Percentiles rank a stretch among this genome's conserved stretches.
phyloP scores from a whole-genome alignment of 1,140 invertebrate genomes.

The Goniozus legneri region DNA sequence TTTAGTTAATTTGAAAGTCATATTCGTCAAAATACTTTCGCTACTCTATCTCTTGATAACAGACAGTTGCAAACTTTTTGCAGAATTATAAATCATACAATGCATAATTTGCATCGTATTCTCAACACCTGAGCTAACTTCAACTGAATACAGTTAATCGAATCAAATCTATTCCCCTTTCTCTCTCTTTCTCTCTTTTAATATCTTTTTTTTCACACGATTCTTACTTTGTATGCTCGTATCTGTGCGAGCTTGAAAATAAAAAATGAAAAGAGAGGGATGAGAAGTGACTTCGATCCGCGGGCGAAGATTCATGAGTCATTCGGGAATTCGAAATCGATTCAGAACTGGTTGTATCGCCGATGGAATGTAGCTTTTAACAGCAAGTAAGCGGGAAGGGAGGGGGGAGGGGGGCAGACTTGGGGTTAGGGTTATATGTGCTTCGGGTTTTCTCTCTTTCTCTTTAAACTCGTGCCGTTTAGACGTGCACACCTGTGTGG shows the following conservation, averaged over 20 bases:
- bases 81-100: too few species aligned
- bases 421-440: slow-evolving; percentile 12
- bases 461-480: neutral
- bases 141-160: neutral
- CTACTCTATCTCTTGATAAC: too few species aligned
- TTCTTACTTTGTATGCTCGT: too few species aligned
- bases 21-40: too few species aligned
- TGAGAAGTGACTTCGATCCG: neutral
- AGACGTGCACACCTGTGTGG: slow-evolving; percentile 9
- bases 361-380: slow-evolving; percentile 36
- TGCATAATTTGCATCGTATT: too few species aligned
- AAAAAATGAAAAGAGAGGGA: neutral
- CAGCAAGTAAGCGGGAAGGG: slow-evolving; percentile 10
- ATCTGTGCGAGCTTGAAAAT: too few species aligned
- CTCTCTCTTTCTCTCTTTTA: neutral
- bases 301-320: slow-evolving; percentile 22
- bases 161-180: neutral
- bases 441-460: neutral
- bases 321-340: slow-evolving; percentile 27
- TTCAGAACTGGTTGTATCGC: slow-evolving; percentile 30
- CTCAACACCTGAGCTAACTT: too few species aligned
- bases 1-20: too few species aligned
- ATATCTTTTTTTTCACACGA: slow-evolving; percentile 1
- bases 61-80: too few species aligned
- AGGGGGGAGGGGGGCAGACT: neutral